These are phyloP conservation scores for Cichladusa arquata DNA, from an alignment of 2,113 vertebrate genomes.

Conservation along the genomic window DNA sequence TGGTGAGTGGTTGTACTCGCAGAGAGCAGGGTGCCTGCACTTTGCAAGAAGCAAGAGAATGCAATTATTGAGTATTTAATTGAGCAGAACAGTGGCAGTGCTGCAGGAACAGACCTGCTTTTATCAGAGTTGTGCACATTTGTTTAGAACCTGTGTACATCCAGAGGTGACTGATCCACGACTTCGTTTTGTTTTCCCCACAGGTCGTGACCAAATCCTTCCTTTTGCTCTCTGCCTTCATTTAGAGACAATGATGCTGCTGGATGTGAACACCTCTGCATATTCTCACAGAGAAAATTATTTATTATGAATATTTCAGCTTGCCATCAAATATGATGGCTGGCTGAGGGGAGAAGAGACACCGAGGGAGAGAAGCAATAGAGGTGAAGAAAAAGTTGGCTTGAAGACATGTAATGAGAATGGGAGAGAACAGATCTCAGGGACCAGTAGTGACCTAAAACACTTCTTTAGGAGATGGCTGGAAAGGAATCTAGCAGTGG, in stretches of 20 bases:
- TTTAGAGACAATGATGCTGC: not conserved
- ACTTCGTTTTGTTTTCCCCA: not conserved
- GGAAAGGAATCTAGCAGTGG: not conserved
- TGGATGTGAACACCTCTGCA: not conserved
- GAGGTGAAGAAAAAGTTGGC: not conserved
- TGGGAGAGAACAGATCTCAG: not conserved
- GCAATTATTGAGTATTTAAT: not conserved
- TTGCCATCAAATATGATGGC: not conserved
- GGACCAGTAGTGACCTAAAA: not conserved
- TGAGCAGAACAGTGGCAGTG: not conserved
- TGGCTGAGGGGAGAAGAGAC: not conserved
- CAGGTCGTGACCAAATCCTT: not conserved
- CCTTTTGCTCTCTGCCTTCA: not conserved
- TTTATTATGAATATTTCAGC: not conserved
- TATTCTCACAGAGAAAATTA: not conserved
- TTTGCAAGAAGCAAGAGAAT: not conserved
- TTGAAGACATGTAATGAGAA: not conserved
- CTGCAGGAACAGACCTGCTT: not conserved
- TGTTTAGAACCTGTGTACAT: not conserved
- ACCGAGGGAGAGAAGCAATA: not conserved
- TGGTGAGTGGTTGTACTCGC: not conserved
- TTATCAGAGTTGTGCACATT: not conserved
- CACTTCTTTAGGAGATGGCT: not conserved
- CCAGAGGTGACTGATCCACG: not conserved
- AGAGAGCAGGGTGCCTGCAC: not conserved